phyloP scores from a whole-genome alignment of 1,140 invertebrate species.

The Chrysomallon squamiferum region DNA sequence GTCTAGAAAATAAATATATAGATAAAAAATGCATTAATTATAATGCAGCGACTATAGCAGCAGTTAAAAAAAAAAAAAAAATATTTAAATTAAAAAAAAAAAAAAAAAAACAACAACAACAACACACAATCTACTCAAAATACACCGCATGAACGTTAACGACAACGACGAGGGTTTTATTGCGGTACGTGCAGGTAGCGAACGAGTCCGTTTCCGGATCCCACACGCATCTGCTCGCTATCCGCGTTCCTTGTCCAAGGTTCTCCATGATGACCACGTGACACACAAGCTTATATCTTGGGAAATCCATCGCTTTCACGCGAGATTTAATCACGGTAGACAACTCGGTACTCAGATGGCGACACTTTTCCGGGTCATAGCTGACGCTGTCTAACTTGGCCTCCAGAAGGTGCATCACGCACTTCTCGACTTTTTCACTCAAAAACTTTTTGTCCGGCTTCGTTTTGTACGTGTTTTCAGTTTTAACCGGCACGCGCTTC shows the following conservation, averaged over 20 bases:
- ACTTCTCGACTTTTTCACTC: constrained; percentile 23
- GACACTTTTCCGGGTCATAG: constrained; percentile 27
- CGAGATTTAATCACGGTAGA: constrained; percentile 31
- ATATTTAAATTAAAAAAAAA: no score
- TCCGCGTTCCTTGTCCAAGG: constrained; percentile 43
- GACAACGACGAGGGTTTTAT: constrained; percentile 39
- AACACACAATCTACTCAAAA: constrained; percentile 37
- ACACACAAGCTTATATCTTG: constrained; percentile 52
- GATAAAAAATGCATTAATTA: no score
- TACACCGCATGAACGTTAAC: constrained; percentile 52
- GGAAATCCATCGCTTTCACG: constrained; percentile 41
- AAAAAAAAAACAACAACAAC: no score
- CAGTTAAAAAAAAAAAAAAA: no score
- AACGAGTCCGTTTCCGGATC: constrained; percentile 45
- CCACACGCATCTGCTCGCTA: constrained; percentile 49
- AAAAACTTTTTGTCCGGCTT: constrained; percentile 35
- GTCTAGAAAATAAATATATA: no score
- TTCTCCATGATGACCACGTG: constrained; percentile 55
- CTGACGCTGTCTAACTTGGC: constrained; percentile 23
- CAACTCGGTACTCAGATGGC: constrained; percentile 26
- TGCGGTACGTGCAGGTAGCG: constrained; percentile 42
- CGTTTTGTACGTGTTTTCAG: constrained; percentile 47
- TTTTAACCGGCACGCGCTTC: constrained; percentile 5
- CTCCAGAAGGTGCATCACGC: constrained; percentile 24
- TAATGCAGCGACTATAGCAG: no score